These are phyloP conservation scores for Micromys minutus DNA, from an alignment of 2,113 vertebrate genomes.

Conservation along the genomic window DNA sequence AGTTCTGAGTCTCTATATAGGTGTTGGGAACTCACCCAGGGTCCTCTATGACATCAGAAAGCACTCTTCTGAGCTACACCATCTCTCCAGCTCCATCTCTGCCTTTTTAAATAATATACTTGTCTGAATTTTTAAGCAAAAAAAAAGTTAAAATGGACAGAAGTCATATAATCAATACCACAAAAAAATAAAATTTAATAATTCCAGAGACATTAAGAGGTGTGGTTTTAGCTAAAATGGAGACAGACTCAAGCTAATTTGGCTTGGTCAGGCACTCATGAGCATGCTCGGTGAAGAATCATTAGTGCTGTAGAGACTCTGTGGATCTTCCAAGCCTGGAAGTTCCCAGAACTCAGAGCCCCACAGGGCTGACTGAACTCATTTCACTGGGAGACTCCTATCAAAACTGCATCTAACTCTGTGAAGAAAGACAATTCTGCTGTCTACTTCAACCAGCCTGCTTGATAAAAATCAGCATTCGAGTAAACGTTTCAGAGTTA, in stretches of 20 bases:
- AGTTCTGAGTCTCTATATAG: background rate
- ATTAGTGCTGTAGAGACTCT: background rate
- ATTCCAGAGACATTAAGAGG: background rate
- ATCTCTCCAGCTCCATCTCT: background rate
- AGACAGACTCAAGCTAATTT: background rate
- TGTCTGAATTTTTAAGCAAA: background rate
- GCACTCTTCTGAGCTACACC: too few species aligned
- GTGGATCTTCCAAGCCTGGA: background rate
- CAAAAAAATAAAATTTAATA: background rate
- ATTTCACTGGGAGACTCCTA: rapidly evolving
- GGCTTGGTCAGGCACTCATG: background rate
- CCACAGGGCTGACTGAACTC: background rate
- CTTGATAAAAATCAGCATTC: background rate
- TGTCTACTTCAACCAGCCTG: background rate
- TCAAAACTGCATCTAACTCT: background rate
- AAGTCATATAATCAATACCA: background rate
- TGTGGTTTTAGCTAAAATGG: background rate
- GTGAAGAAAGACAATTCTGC: background rate
- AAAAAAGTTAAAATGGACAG: background rate
- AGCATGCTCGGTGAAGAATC: background rate
- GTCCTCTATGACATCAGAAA: background rate
- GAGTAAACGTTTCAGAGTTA: background rate
- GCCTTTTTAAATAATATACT: background rate
- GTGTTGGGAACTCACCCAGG: background rate
- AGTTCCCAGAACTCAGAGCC: background rate